Base-by-base conservation (phyloP, 2,797 vertebrate genomes). In the Serranus cabrilla region DNA sequence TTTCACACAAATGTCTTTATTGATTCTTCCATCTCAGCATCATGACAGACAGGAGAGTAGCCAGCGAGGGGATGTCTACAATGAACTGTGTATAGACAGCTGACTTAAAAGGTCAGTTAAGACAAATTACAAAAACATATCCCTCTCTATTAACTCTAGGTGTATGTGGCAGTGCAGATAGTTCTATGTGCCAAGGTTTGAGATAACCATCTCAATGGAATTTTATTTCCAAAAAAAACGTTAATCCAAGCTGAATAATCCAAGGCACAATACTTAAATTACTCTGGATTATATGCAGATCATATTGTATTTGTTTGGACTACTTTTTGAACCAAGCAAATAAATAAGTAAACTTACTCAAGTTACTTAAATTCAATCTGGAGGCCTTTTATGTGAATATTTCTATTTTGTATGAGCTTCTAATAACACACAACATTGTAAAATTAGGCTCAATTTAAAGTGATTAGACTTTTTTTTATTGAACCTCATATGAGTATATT, bases 21-120 rank as follows among this genome's bases (percentile, higher is more conserved):
- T 55, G 78, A 84, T 80, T 76, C 59, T 62, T 63, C 57, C 45
- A 46, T 55, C 52, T 61, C 18, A n/a, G 23, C 11, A 37, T 71
- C 31, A 40, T 61, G 52, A 62, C 73, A 65, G 75, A 46, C 60
- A 58, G 51, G 49, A 55, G 18, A 13, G 62, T 1, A 69, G 59
- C 66, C 40, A 23, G 60, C 60, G 11, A n/a, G 16, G 18, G 52
- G 59, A 61, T 68, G 73, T 80, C 80, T 76, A 78, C 43, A 17
- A 21, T 1, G 0, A 78, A 17, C 34, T n/a, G 45, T 23, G 21
- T 9, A 18, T 66, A 37, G 54, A 49, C 27, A 60, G 34, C 14
- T 47, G 12, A 14, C 50, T 37, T 69, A 64, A 55, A 63, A 16
- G 40, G 14, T 51, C 3, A 21, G 18, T 56, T 64, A 11, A 67